Evolutionary conservation across 2,888 invertebrate species (phyloP).

Genomic region (Argynnis bischoffii): DNA sequence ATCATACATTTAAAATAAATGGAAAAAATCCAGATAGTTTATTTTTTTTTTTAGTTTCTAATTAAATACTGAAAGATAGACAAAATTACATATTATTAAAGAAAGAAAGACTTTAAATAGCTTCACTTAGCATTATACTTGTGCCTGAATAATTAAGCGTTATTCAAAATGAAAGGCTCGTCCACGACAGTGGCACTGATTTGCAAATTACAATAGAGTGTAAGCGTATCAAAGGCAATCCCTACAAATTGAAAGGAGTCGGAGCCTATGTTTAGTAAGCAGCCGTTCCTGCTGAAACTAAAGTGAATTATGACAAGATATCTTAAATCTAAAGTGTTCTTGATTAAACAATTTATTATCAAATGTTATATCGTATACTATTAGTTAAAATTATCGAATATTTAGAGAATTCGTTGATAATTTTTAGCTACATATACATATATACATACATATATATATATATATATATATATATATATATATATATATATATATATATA

Average conservation of each 20-base stretch:
- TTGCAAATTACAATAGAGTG: conserved; percentile 43
- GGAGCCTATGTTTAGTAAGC: conserved; percentile 21
- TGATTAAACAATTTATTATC: background rate
- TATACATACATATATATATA: too few relatives aligned
- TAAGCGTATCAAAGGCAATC: conserved; percentile 29
- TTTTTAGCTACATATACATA: too few relatives aligned
- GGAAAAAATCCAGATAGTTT: too few relatives aligned
- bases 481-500: too few relatives aligned
- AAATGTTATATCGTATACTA: too few relatives aligned
- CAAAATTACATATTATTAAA: too few relatives aligned
- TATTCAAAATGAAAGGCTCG: conserved; percentile 33
- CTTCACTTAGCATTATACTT: conserved; percentile 14
- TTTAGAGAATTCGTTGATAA: too few relatives aligned
- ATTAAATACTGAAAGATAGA: too few relatives aligned
- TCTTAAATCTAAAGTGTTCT: background rate
- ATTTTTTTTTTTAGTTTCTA: too few relatives aligned
- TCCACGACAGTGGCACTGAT: conserved; percentile 41
- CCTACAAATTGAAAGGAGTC: conserved; percentile 14
- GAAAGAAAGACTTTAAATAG: conserved; percentile 1
- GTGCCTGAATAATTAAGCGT: conserved; percentile 16
- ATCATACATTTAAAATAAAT: too few relatives aligned
- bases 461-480: too few relatives aligned
- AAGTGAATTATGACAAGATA: conserved; percentile 4
- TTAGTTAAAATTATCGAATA: too few relatives aligned
- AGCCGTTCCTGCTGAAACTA: conserved; percentile 2